Percentiles rank a stretch among this genome's conserved stretches.
phyloP scores from a whole-genome alignment of 2,888 invertebrate genomes.

The Cryptus armator region DNA sequence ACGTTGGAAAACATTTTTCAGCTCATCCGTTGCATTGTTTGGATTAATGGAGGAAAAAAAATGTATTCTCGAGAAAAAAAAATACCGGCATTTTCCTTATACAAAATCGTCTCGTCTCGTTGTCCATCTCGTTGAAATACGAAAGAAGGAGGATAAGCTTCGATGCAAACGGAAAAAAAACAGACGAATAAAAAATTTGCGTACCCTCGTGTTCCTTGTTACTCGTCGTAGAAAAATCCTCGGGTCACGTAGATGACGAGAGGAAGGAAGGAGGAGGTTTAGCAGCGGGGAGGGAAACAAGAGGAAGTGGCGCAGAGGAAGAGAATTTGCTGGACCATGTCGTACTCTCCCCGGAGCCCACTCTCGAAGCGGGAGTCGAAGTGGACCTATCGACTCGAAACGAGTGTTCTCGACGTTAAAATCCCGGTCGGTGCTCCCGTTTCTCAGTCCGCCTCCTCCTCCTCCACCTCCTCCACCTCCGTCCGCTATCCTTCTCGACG shows the following conservation, averaged over 20 bases:
- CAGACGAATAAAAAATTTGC: slow-evolving; percentile 70
- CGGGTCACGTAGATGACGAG: slow-evolving; percentile 72
- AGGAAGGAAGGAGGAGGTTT: slow-evolving; percentile 44
- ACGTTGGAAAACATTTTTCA: neutral
- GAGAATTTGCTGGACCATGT: slow-evolving; percentile 79
- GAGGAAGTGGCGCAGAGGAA: slow-evolving; percentile 65
- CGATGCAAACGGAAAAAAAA: slow-evolving; percentile 40
- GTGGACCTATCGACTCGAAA: slow-evolving; percentile 81
- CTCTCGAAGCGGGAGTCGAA: slow-evolving; percentile 72
- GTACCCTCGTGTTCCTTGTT: slow-evolving; percentile 60
- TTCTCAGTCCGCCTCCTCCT: slow-evolving; percentile 73
- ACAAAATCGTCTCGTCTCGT: slow-evolving; percentile 31
- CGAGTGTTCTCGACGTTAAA: slow-evolving; percentile 81
- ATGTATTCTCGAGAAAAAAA: neutral
- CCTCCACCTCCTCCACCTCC: slow-evolving; percentile 40
- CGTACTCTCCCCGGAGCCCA: slow-evolving; percentile 67
- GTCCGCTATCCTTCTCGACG: slow-evolving; percentile 62
- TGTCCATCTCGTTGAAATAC: neutral
- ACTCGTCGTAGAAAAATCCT: slow-evolving; percentile 68
- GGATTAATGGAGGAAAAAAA: neutral
- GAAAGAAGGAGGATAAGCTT: neutral
- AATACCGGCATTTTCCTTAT: neutral
- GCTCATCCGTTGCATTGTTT: neutral
- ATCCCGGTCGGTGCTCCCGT: slow-evolving; percentile 79
- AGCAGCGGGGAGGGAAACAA: slow-evolving; percentile 54